A percentile compares a stretch with the other conserved stretches of the same genome.
phyloP scores from a whole-genome alignment of 2,797 vertebrate species.

The Oryzias sinensis region DNA sequence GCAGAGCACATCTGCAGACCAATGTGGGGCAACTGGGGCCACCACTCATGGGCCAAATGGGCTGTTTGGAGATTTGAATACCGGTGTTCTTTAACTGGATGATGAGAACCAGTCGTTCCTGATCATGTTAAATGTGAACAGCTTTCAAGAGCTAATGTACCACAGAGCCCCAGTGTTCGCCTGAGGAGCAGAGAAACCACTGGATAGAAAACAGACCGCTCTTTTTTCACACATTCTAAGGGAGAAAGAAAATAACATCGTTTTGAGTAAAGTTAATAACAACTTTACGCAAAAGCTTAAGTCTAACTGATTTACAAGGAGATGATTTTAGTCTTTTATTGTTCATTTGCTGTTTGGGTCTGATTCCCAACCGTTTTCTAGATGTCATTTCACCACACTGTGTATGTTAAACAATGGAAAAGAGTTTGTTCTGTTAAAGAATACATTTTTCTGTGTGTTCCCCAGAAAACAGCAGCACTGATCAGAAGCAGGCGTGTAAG shows the following conservation, averaged over 20 bases:
- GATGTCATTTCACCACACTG: conserved; percentile 30
- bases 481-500: conserved; percentile 97
- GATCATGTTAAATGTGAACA: conserved; percentile 59
- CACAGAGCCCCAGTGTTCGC: conserved; percentile 54
- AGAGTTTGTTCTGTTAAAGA: conserved; percentile 1
- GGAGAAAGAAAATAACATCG: conserved; percentile 23
- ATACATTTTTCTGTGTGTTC: conserved; percentile 30
- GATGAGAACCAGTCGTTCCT: conserved; percentile 73
- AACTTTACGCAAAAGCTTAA: too few species aligned
- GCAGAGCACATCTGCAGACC: conserved; percentile 68
- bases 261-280: conserved; percentile 3
- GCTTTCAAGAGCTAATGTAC: conserved; percentile 56
- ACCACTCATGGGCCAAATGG: conserved; percentile 67
- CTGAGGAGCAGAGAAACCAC: conserved; percentile 34
- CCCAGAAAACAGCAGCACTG: conserved; percentile 93
- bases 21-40: conserved; percentile 67
- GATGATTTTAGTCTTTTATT: conserved; percentile 13
- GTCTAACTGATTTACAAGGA: too few species aligned
- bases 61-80: conserved; percentile 65
- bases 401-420: conserved; percentile 20
- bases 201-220: conserved; percentile 48
- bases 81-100: conserved; percentile 60
- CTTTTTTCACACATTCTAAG: conserved; percentile 25
- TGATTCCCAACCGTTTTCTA: conserved; percentile 42
- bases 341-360: conserved; percentile 25